Evolutionary conservation across 2,797 vertebrate species (phyloP).

Genomic region (Peromyscus nudipes): DNA sequence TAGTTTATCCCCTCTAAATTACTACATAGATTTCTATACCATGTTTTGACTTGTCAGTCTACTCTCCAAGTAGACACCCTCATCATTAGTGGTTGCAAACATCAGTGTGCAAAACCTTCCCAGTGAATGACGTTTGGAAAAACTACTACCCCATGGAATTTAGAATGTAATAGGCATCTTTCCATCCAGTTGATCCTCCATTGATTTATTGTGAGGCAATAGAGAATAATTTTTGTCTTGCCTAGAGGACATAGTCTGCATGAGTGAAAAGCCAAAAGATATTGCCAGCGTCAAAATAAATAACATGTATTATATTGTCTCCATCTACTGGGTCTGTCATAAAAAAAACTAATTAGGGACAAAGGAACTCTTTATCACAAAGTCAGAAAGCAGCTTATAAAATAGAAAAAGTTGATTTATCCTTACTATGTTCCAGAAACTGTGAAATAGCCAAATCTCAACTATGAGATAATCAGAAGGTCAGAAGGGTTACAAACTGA

Average conservation of each 20-base stretch:
- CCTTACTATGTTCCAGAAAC: conserved; percentile 22
- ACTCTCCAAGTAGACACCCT: background rate
- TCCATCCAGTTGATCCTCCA: background rate
- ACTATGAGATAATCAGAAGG: background rate
- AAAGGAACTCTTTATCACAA: conserved; percentile 13
- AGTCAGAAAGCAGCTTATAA: conserved; percentile 19
- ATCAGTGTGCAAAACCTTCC: background rate
- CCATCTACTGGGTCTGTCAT: background rate
- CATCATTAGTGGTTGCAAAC: background rate
- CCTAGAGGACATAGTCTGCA: background rate
- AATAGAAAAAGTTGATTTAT: background rate
- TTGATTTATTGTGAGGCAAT: background rate
- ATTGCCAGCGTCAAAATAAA: conserved; percentile 3
- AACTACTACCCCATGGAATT: background rate
- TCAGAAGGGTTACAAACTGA: background rate
- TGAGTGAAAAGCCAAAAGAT: background rate
- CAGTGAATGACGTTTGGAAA: background rate
- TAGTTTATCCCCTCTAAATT: background rate
- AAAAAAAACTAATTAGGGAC: conserved; percentile 23
- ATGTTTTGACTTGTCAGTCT: background rate
- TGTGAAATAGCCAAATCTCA: conserved; percentile 22
- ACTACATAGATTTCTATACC: background rate
- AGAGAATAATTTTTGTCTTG: background rate
- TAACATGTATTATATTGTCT: background rate
- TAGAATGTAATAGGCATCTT: background rate